Base-by-base conservation (phyloP, 2,113 vertebrate genomes). In the Anarhynchus alexandrinus region DNA sequence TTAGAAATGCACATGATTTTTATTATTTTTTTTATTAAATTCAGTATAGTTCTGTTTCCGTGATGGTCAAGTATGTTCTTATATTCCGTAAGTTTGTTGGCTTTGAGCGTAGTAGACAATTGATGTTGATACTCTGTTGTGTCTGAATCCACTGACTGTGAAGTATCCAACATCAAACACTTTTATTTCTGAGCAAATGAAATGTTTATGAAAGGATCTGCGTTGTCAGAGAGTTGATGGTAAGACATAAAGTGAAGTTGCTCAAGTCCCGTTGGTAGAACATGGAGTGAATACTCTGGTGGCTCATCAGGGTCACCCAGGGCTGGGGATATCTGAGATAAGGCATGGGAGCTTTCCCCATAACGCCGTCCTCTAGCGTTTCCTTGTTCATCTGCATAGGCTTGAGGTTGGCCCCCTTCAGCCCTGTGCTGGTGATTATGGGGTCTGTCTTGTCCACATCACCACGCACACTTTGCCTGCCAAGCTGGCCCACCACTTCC, bases 271-370 rank as follows among this genome's bases (percentile, higher is more conserved):
- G 34, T 25, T 52, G 32, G 38, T 7, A 30, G 51, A 43, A 40
- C 36, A 9, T 11, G 42, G 57, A 7, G 57, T 10, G 34, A 27
- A 12, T 18, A 4, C 12, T 34, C 47, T 21, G 40, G 17, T 12
- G n/a, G 40, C 52, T 58, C 2, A 0, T 29, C 22, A 29, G 74
- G 26, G 34, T 64, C n/a, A 55, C 6, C 20, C 8, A 0, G 16
- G 54, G 55, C 47, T 49, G 57, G 11, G 18, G 49, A 15, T 78
- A 51, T 43, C 57, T 5, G 9, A 47, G 62, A 5, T 17, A n/a
- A 1, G 10, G 11, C 15, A 9, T 0, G 6, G 12, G 51, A 72
- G 10, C 51, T 38, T 30, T 58, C 32, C 43, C 27, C 2, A 1
- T 32, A 26, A 5, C 0, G 2, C 55, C 14, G 18, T 22, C 40